A percentile compares a stretch with the other conserved stretches of the same genome.
Evolutionary conservation across 2,888 invertebrate genomes (phyloP).

Genomic region (Polyommatus iphigenia): DNA sequence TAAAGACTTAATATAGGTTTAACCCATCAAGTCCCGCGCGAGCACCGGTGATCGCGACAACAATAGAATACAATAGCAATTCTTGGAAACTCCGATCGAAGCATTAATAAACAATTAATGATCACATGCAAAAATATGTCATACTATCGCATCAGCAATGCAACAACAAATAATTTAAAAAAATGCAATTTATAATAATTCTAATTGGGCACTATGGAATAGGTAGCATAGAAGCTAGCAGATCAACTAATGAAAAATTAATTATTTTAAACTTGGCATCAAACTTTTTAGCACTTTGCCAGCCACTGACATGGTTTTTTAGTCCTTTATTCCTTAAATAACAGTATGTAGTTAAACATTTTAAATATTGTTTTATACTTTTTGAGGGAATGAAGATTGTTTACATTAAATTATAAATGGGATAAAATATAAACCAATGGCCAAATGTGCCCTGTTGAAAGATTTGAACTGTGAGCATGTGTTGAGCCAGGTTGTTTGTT

Average conservation of each 20-base stretch:
- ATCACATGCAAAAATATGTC: not conserved
- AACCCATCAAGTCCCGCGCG: too few relatives aligned
- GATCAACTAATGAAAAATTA: not conserved
- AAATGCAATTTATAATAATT: not conserved
- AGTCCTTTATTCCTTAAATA: not conserved
- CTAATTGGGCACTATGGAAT: not conserved
- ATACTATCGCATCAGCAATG: not conserved
- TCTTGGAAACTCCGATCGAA: too few relatives aligned
- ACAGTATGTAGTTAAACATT: not conserved
- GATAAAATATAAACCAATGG: constrained; percentile 9
- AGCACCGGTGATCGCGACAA: too few relatives aligned
- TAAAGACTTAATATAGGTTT: not conserved
- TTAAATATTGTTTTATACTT: not conserved
- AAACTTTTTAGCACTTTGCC: not conserved
- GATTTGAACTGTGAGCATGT: constrained; percentile 4
- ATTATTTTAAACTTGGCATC: not conserved
- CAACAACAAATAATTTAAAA: not conserved
- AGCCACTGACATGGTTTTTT: not conserved
- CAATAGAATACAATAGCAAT: too few relatives aligned
- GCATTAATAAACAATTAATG: not conserved
- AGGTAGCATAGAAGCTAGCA: not conserved
- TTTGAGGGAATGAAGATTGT: not conserved
- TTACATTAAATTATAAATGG: not conserved
- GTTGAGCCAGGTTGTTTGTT: constrained; percentile 9
- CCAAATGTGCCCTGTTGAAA: not conserved